These are phyloP conservation scores for Amazona ochrocephala DNA, from an alignment of 2,797 vertebrate genomes.

Conservation along the genomic window DNA sequence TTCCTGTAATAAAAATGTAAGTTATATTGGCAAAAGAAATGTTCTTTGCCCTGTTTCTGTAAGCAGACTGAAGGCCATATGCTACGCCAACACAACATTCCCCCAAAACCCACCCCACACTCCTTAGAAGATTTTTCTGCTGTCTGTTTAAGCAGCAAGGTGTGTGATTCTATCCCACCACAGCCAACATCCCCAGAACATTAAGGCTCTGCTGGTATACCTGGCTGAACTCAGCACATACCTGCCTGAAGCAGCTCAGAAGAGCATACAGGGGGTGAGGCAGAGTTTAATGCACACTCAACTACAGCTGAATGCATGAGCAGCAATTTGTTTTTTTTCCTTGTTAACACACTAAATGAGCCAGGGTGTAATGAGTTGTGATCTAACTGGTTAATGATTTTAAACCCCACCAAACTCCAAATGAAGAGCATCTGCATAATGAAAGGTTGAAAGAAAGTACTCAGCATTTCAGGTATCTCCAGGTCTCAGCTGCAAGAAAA, in stretches of 20 bases:
- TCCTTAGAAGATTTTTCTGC: background rate
- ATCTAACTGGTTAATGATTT: background rate
- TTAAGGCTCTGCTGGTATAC: background rate
- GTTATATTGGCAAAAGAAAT: background rate
- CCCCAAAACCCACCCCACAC: background rate
- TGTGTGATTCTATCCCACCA: rapidly evolving
- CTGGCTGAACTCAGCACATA: background rate
- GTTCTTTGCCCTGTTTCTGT: background rate
- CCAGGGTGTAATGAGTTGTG: background rate
- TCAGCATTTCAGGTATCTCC: background rate
- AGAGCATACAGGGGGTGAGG: background rate
- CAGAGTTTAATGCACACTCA: constrained; percentile 18
- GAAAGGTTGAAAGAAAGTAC: background rate
- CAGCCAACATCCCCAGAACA: background rate
- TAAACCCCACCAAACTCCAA: background rate
- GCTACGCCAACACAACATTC: background rate
- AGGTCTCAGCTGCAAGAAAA: background rate
- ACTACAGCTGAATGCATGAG: background rate
- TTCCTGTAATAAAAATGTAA: background rate
- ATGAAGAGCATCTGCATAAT: background rate
- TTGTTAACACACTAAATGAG: background rate
- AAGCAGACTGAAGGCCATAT: background rate
- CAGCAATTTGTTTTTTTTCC: background rate
- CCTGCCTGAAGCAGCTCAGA: background rate
- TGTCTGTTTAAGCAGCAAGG: background rate